Evolutionary conservation across 2,113 vertebrate genomes (phyloP).

Genomic region (Mus pahari): DNA sequence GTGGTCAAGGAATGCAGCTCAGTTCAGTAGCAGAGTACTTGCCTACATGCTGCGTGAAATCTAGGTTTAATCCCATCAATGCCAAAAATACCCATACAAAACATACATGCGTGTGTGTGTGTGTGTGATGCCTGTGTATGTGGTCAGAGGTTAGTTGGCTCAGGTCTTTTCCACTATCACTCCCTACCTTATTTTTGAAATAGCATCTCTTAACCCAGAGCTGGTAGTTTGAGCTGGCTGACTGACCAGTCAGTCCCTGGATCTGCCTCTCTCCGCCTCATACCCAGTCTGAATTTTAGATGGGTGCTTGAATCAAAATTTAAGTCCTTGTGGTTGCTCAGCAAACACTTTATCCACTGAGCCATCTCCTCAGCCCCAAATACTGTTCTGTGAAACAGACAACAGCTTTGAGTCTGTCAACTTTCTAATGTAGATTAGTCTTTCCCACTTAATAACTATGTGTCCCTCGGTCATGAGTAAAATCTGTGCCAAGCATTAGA

Average conservation of each 20-base stretch:
- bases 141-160: not conserved
- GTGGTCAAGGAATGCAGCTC: not conserved
- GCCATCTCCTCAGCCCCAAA: not conserved
- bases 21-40: not conserved
- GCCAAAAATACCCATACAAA: not conserved
- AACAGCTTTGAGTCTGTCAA: not conserved
- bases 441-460: not conserved
- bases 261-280: not conserved
- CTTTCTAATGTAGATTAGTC: not conserved
- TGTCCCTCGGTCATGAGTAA: not conserved
- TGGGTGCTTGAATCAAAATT: not conserved
- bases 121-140: too few relatives aligned
- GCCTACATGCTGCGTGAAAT: not conserved
- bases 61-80: not conserved
- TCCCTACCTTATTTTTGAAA: not conserved
- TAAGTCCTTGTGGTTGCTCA: not conserved
- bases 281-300: not conserved
- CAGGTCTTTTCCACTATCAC: too few relatives aligned
- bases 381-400: constrained; percentile 22
- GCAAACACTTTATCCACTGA: not conserved
- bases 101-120: not conserved
- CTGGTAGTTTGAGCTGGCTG: not conserved
- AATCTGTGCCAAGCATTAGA: not conserved
- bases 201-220: not conserved
- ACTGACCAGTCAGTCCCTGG: not conserved